phyloP scores from a whole-genome alignment of 2,888 invertebrate species.

The Parnassius glacialis region DNA sequence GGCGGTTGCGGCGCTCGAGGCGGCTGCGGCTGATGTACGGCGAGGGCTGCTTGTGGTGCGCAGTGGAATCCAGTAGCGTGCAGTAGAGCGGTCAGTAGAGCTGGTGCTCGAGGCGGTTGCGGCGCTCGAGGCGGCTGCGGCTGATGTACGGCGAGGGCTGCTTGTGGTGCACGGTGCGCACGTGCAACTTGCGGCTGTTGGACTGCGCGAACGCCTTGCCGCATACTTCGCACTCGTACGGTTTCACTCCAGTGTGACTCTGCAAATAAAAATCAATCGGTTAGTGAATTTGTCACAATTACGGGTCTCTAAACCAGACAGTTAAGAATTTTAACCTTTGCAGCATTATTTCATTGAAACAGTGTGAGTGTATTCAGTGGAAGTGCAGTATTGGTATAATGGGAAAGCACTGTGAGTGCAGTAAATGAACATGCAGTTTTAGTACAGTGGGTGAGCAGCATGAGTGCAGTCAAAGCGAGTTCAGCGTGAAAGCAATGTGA shows the following conservation, averaged over 20 bases:
- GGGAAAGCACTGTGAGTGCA: too few relatives aligned
- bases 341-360: too few relatives aligned
- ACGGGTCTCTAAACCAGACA: too few relatives aligned
- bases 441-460: too few relatives aligned
- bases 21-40: constrained; percentile 41
- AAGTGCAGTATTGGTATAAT: too few relatives aligned
- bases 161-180: constrained; percentile 52
- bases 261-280: constrained; percentile 25
- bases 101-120: constrained; percentile 29
- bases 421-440: too few relatives aligned
- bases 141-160: constrained; percentile 55
- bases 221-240: constrained; percentile 64
- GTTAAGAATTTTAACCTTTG: too few relatives aligned
- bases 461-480: too few relatives aligned
- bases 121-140: constrained; percentile 41
- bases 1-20: constrained; percentile 36
- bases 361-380: too few relatives aligned
- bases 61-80: constrained; percentile 37
- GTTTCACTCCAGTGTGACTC: constrained; percentile 61
- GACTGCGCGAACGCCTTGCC: constrained; percentile 64
- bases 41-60: constrained; percentile 48
- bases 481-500: too few relatives aligned
- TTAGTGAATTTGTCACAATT: too few relatives aligned
- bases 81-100: constrained; percentile 5
- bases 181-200: constrained; percentile 60